Conservation (phyloP, 2,113 vertebrate genomes). For the Dromiciops gliroides region DNA sequence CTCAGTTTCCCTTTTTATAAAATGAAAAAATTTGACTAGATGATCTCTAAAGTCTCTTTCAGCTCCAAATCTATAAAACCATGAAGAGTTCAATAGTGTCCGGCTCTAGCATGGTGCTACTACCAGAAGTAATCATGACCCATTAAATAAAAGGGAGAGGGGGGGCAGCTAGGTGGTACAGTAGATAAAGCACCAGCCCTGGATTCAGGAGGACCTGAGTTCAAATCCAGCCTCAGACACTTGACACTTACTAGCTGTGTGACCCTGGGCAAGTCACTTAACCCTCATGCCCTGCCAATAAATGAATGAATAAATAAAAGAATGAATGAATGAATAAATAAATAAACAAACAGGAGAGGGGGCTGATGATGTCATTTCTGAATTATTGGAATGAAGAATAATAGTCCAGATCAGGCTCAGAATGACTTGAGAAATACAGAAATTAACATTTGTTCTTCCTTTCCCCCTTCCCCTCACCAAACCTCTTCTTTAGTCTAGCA, state of each 20-base stretch:
- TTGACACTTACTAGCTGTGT: too few species aligned
- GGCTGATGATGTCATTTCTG: background rate
- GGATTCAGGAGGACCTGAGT: too few species aligned
- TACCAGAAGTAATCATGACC: background rate
- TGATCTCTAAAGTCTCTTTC: background rate
- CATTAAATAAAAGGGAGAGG: background rate
- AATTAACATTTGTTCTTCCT: constrained; percentile 47
- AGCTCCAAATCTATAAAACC: background rate
- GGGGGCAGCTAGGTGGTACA: too few species aligned
- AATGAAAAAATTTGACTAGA: background rate
- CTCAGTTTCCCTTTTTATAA: background rate
- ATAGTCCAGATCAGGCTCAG: constrained; percentile 48
- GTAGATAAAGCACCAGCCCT: too few species aligned
- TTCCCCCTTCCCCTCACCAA: background rate
- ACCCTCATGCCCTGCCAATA: too few species aligned
- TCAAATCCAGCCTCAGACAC: too few species aligned
- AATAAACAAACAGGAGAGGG: too few species aligned
- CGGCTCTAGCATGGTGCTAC: background rate
- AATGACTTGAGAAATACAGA: constrained; percentile 58
- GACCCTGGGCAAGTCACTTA: too few species aligned
- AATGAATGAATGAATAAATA: too few species aligned
- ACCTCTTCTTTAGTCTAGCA: constrained; percentile 43
- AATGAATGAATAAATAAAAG: too few species aligned
- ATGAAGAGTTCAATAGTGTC: background rate
- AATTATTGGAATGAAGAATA: constrained; percentile 39